Evolutionary conservation across 2,888 invertebrate genomes (phyloP), one percentile per base, ranked within the genome.

Genomic region (Lycocerus yunnanus): DNA sequence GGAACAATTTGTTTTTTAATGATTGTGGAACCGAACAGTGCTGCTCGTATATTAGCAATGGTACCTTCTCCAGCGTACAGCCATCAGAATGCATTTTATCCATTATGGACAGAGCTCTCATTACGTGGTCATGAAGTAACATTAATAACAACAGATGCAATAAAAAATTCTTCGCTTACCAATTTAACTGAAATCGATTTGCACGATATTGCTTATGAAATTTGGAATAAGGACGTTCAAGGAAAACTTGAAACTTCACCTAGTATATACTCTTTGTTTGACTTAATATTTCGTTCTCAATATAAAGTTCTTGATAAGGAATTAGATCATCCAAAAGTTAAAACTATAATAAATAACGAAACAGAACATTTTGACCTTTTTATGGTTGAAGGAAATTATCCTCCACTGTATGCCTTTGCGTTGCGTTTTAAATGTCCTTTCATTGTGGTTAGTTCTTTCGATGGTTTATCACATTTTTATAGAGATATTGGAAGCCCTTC

Each of bases 71-170:
- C 89, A 2, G 87, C 88, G 1, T 85, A 86, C 71, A 89, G 89
- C 77, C 90, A 90, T 77, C 89, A 90, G 81, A 80, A 86, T 0
- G 85, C 88, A 0, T 88, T 85, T 81, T 85, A 85, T 60, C 85
- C 86, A 10, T 80, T 90, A 27, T 87, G 88, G 81, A 81, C 84
- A 15, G 88, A 87, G 66, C 79, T 90, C 15, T 86, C 87, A 0
- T 78, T 83, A 58, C 83, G 86, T 72, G 90, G 90, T 6, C 90
- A 90, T 75, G 82, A 89, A 68, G 75, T 90, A 0, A 86, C 88
- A 0, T 82, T 89, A 0, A 68, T 89, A 16, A 89, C 90, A 0
- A 80, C 85, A 1, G 80, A 84, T 81, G 88, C 89, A 0, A 79
- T 88, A 1, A 85, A 86, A 18, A 85, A 88, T 66, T 70, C 80